A percentile compares a stretch with the other conserved stretches of the same genome.
phyloP scores from a whole-genome alignment of 2,113 vertebrate species.

The Pterophyllum scalare region DNA sequence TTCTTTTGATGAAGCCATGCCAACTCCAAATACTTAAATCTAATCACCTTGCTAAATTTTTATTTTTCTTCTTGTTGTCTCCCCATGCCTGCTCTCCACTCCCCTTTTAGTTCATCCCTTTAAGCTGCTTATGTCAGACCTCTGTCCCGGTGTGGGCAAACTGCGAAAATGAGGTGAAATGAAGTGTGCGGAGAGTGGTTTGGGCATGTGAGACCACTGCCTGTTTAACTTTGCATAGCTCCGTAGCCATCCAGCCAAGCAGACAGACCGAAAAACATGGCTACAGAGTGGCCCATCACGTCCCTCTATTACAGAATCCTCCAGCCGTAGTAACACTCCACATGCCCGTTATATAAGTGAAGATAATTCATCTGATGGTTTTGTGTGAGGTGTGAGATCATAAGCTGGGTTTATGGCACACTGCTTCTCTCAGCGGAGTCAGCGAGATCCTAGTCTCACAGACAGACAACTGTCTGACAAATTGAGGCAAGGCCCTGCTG shows the following conservation, averaged over 20 bases:
- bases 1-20: conserved; percentile 21
- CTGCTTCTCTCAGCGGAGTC: conserved; percentile 26
- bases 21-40: conserved; percentile 20
- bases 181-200: conserved; percentile 54
- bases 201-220: conserved; percentile 48
- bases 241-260: conserved; percentile 38
- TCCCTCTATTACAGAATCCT: conserved; percentile 38
- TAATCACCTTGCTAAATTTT: conserved; percentile 35
- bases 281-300: conserved; percentile 18
- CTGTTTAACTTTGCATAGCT: conserved; percentile 62
- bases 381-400: conserved; percentile 68
- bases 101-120: conserved; percentile 36
- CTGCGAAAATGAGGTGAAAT: conserved; percentile 63
- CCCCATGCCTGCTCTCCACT: neutral
- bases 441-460: conserved; percentile 24
- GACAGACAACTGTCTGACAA: conserved; percentile 49
- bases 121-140: conserved; percentile 59
- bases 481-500: neutral
- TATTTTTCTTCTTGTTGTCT: neutral
- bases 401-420: conserved; percentile 47
- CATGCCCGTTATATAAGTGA: conserved; percentile 60
- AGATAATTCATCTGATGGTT: conserved; percentile 51
- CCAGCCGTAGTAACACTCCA: conserved; percentile 40
- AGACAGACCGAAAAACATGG: conserved; percentile 39
- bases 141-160: conserved; percentile 2